These are phyloP conservation scores for Hesperophylax magnus DNA, from an alignment of 1,140 invertebrate species.

Conservation along the genomic window DNA sequence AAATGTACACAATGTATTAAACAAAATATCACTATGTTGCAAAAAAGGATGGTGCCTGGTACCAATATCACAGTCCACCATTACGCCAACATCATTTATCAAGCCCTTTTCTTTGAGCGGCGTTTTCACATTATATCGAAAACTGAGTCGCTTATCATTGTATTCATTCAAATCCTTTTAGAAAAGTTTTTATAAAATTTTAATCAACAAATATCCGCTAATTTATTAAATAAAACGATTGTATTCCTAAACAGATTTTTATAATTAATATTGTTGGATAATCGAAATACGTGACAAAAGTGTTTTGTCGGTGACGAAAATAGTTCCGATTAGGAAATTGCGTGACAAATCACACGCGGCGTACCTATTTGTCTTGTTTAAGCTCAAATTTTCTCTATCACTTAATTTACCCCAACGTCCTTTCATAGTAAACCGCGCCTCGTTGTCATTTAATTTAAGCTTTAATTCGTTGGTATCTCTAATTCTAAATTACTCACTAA, in stretches of 20 bases:
- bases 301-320: no score
- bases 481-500: no score
- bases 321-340: background rate
- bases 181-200: background rate
- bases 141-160: background rate
- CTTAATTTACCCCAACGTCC: no score
- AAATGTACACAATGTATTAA: no score
- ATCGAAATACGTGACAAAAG: conserved; percentile 10
- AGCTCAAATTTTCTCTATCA: no score
- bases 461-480: no score
- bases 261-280: background rate
- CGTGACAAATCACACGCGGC: background rate
- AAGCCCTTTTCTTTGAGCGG: conserved; percentile 7
- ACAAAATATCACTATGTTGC: no score
- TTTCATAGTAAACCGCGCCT: no score
- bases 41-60: conserved; percentile 30
- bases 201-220: background rate
- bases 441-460: no score
- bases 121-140: background rate
- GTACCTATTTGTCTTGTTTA: no score
- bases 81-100: conserved; percentile 34
- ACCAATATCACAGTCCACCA: conserved; percentile 26
- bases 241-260: background rate
- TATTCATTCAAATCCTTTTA: background rate
- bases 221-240: background rate